Evolutionary conservation across 1,140 invertebrate species (phyloP), one percentile per base, ranked within the genome.

Genomic region (Parapsyche elsis): DNA sequence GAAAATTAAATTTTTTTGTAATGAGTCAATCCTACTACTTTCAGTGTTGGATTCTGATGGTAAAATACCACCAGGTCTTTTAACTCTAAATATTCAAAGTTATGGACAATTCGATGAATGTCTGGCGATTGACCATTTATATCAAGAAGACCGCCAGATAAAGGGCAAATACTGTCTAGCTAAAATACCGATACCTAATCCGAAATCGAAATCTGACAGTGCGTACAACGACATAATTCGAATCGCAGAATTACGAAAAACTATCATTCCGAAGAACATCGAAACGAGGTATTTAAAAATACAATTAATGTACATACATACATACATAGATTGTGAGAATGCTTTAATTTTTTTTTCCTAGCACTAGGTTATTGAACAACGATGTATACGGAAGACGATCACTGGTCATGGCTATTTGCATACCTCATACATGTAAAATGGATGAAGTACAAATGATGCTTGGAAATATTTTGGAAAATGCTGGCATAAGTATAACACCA

Each of bases 21-120:
- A 30, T 30, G 4, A 21, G 19, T 49, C n/a, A n/a, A n/a, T n/a
- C 19, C 19, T 21, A 57, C 30, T 44, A 23, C 2, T 73, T 46
- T 46, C 45, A 73, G 71, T 73, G 71, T 46, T 46, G 14, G 71
- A 73, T 23, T 16, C 71, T 9, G 45, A 9, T 30, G 71, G 71
- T 16, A 73, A 46, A 73, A 46, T 45, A 24, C 71, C 30, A 9
- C 71, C 71, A 16, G 71, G 71, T 1, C 10, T 73, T n/a, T 46
- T 49, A 19, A 23, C 38, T 19, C 9, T 45, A 46, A 73, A 73
- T 46, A 45, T 73, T 16, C 71, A 73, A 16, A 73, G 71, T 46
- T 46, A 46, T 46, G 71, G 71, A 16, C 71, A 73, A 73, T 73
- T 46, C 45, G 71, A 73, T 46, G 14, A 73, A 73, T 73, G 71